These are phyloP conservation scores for Eudyptes chrysolophus DNA, from an alignment of 2,113 vertebrate species.

Conservation along the genomic window DNA sequence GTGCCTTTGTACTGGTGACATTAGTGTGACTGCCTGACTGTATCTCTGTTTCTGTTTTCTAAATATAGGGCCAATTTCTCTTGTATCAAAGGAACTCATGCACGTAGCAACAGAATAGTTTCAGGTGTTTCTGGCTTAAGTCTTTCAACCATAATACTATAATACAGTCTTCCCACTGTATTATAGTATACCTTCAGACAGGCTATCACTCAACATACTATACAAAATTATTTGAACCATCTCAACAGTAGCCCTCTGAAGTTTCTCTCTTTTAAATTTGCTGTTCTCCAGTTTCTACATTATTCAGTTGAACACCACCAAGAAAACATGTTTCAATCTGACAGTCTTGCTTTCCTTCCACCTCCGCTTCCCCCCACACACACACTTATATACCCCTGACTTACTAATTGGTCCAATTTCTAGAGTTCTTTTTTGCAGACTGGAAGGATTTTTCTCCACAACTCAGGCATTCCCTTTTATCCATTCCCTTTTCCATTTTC, in stretches of 20 bases:
- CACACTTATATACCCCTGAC: neutral
- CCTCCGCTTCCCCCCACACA: fast-evolving
- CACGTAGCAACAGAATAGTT: neutral
- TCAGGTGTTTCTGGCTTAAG: neutral
- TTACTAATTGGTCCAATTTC: neutral
- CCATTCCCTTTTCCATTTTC: neutral
- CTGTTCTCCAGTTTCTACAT: neutral
- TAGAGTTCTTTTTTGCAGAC: neutral
- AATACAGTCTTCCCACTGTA: neutral
- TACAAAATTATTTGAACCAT: neutral
- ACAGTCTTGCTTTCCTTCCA: neutral
- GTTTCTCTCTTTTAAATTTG: neutral
- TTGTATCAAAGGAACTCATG: neutral
- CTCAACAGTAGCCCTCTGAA: neutral
- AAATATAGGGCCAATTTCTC: neutral
- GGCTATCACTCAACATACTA: neutral
- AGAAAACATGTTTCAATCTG: neutral
- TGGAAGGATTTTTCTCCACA: neutral
- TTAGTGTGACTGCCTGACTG: neutral
- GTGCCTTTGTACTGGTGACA: neutral
- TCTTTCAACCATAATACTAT: neutral
- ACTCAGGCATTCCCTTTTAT: neutral
- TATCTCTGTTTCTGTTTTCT: neutral
- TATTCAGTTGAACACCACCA: neutral
- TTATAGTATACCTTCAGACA: neutral